Base-by-base conservation (phyloP, 2,888 invertebrate species). In the Rhingia campestris region DNA sequence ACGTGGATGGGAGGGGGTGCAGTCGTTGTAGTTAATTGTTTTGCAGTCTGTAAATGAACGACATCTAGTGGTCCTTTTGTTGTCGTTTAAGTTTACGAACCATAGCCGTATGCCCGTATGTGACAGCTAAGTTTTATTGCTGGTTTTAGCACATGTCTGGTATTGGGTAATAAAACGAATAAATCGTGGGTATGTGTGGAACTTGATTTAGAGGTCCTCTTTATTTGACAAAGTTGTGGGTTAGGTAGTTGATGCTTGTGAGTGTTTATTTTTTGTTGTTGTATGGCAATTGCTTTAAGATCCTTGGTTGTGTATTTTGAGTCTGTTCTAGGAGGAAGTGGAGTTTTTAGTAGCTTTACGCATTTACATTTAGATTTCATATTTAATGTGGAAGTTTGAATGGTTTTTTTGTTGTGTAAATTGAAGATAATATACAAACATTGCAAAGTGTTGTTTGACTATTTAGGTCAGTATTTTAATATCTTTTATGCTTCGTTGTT, bases 61-160 rank as follows among this genome's bases (percentile, higher is more conserved):
- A 73, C 63, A 37, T 54, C 45, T 54, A 64, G 73, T 73, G 54
- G 56, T 33, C 54, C 45, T 45, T 63, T 63, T 61, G 54, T 37
- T 45, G 45, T 61, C 63, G 54, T 73, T 56, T 54, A 61, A 54
- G 53, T 61, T 72, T 53, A 72, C 43, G 33, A 35, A 43, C n/a
- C 49, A 39, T 43, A n/a, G 43, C 43, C 32, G 39, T 22, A 22
- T 39, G 10, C 30, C 59, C 58, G 70, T 49, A 32, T 54, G 63
- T 73, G 73, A 73, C 63, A 73, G 63, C 73, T 51, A 51, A 43
- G 61, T 61, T 72, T 72, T 72, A 72, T 61, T 72, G 61, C 41
- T 61, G 61, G 9, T 43, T 30, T 47, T 49, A 70, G 58, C 32
- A 33, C 59, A 49, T 59, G 70, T 12, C 51, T 49, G 70, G 39